Evolutionary conservation across 2,797 vertebrate species (phyloP).

Genomic region (Propithecus deckenii): DNA sequence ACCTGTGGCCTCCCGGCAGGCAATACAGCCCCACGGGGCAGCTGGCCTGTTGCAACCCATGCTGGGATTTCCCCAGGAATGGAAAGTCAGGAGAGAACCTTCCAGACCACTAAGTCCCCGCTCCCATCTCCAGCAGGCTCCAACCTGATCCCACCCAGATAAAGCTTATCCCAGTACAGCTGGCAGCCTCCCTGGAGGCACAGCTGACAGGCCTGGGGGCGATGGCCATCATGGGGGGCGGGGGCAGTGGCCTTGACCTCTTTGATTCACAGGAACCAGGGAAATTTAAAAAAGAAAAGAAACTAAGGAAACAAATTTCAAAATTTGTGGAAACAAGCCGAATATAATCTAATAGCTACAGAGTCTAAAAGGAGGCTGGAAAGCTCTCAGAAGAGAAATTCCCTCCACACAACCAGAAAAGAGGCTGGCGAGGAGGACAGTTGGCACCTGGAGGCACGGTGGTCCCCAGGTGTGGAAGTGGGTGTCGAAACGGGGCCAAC

Average conservation of each 20-base stretch:
- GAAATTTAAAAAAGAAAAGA: background rate
- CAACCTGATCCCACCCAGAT: too few species aligned
- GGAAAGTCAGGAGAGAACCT: background rate
- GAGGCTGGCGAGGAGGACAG: background rate
- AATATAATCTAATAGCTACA: background rate
- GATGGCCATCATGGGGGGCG: rapidly evolving
- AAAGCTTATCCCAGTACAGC: rapidly evolving
- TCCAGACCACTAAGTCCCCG: background rate
- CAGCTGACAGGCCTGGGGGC: background rate
- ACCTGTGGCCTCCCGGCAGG: background rate
- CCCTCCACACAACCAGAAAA: background rate
- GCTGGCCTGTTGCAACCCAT: rapidly evolving
- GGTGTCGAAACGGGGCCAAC: background rate
- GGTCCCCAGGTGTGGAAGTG: background rate
- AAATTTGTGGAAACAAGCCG: background rate
- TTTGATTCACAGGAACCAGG: background rate
- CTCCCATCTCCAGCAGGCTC: background rate
- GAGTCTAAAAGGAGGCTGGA: background rate
- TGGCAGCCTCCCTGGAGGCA: too few species aligned
- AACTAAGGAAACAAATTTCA: background rate
- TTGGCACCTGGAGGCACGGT: background rate
- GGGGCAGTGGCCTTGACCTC: background rate
- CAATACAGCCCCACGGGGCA: rapidly evolving
- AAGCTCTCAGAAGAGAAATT: background rate
- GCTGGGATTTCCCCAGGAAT: background rate